Evolutionary conservation across 2,797 vertebrate species (phyloP).

Genomic region (Neosilurus hyrtlii): DNA sequence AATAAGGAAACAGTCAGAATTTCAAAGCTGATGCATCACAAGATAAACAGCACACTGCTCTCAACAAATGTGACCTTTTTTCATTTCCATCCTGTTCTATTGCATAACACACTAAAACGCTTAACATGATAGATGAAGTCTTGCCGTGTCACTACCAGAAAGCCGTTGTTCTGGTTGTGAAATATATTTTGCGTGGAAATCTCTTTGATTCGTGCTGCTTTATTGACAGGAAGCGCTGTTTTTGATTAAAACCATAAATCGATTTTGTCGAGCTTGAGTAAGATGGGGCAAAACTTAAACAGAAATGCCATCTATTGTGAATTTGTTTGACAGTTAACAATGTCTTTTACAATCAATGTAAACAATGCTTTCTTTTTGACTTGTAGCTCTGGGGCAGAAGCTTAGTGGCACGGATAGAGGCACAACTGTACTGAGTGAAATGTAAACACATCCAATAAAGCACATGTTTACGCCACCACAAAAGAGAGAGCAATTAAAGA

Average conservation of each 20-base stretch:
- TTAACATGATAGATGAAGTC: conserved; percentile 27
- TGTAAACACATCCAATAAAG: conserved; percentile 42
- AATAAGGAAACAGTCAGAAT: conserved; percentile 44
- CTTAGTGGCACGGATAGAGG: conserved; percentile 17
- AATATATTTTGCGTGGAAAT: conserved; percentile 50
- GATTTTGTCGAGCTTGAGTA: conserved; percentile 17
- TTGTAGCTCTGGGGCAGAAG: conserved; percentile 3
- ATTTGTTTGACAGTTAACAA: conserved; percentile 32
- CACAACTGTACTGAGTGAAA: conserved; percentile 34
- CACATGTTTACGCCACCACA: conserved; percentile 29
- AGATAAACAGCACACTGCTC: conserved; percentile 37
- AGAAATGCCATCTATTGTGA: conserved; percentile 24
- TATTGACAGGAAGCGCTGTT: conserved; percentile 30
- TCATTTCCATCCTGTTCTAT: conserved; percentile 36
- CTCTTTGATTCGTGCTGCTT: conserved; percentile 32
- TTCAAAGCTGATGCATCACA: conserved; percentile 25
- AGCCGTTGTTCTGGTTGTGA: conserved; percentile 41
- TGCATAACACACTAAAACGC: conserved; percentile 35
- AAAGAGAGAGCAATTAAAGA: conserved; percentile 39
- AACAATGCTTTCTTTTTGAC: conserved; percentile 34
- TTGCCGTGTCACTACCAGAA: conserved; percentile 30
- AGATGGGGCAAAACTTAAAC: conserved; percentile 31
- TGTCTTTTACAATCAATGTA: conserved; percentile 28
- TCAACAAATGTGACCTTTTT: conserved; percentile 39
- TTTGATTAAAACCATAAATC: conserved; percentile 55